phyloP scores from a whole-genome alignment of 2,113 vertebrate genomes.

The Pantherophis guttatus region DNA sequence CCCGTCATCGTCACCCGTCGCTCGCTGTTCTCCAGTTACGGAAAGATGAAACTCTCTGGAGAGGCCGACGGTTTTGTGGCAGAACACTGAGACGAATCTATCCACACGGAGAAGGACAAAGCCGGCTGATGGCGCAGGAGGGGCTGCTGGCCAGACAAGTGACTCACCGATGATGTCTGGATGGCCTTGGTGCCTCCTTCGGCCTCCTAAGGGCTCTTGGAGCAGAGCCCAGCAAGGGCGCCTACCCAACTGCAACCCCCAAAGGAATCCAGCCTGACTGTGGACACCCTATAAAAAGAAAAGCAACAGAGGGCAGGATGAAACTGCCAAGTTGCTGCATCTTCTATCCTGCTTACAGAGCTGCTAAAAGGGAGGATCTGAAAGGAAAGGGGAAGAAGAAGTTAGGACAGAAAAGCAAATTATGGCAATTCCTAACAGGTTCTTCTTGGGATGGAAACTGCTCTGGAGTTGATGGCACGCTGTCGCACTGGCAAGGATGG shows the following conservation, averaged over 20 bases:
- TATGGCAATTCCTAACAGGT: neutral
- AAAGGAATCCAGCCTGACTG: neutral
- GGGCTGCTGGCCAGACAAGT: neutral
- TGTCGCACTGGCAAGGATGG: neutral
- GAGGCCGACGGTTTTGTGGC: neutral
- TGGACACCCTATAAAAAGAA: neutral
- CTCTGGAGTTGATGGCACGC: neutral
- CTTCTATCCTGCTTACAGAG: neutral
- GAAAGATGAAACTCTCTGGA: constrained; percentile 4
- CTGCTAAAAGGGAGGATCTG: neutral
- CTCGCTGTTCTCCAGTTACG: neutral
- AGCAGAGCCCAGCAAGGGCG: neutral
- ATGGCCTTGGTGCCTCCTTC: neutral
- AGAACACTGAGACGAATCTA: neutral
- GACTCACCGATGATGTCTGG: neutral
- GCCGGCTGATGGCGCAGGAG: neutral
- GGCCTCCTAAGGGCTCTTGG: neutral
- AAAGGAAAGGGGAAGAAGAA: neutral
- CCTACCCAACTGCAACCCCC: neutral
- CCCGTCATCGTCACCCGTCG: neutral
- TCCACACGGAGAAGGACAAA: neutral
- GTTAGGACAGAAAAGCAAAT: neutral
- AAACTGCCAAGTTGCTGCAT: neutral
- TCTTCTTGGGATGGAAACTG: neutral
- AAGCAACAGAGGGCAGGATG: neutral